Base-by-base conservation (phyloP, 2,113 vertebrate genomes). In the Ancistrus triradiatus region DNA sequence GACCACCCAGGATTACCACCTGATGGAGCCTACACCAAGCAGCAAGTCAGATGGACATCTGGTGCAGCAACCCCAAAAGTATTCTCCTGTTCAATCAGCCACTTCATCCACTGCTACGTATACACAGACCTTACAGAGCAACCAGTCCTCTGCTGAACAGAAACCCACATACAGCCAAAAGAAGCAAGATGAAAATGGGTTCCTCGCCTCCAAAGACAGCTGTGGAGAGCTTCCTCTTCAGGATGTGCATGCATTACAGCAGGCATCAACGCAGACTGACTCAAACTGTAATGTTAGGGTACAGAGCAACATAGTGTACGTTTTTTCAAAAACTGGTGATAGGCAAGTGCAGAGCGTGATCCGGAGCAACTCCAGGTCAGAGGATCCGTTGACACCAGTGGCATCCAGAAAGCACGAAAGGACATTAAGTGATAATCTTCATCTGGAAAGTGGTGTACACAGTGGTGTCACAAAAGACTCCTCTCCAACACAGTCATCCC, bases 261-360 rank as follows among this genome's bases (percentile, higher is more conserved):
- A 93, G 58, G 75, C 86, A 31, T 82, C 90, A 25, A 71, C 83
- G 51, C 87, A 88, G n/a, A 86, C 83, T 53, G 73, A 92, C 11
- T 71, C 88, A 0, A 85, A 90, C 25, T 86, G 77, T 56, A 89
- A 88, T 49, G 82, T 91, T 42, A 78, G 7, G 1, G 74, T 81
- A 64, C 91, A 91, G 73, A 92, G 92, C 70, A 85, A 85, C 24
- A 74, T 88, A 9, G 81, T 92, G 53, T 95, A 91, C 44, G 91
- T 92, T 61, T 88, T 91, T 69, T 95, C 94, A 25, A 97, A 97
- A 84, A 86, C 91, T 79, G 93, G 95, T 28, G 92, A 95, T 74
- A 84, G 91, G 62, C 93, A 94, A 46, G 89, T 91, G 55, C 95
- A 95, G 77, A 95, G 92, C n/a, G 93, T 98, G 6, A 97, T 95